A percentile compares a stretch with the other conserved stretches of the same genome.
These are phyloP conservation scores for Euzophera pinguis DNA, from an alignment of 2,888 invertebrate species.

Conservation along the genomic window DNA sequence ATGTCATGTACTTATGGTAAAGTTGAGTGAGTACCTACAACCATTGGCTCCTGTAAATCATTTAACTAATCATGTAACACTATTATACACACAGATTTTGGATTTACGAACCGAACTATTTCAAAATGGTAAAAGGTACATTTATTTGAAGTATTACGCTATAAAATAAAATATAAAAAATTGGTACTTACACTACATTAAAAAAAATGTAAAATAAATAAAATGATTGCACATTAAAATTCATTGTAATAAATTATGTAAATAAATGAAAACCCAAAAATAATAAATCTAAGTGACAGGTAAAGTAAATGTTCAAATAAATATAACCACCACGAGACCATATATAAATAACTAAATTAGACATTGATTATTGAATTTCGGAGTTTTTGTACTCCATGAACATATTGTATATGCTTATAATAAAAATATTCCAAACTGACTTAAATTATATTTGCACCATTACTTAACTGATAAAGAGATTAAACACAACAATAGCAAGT, in stretches of 20 bases:
- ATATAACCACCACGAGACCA: background rate
- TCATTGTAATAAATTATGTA: background rate
- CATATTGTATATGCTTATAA: background rate
- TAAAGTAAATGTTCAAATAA: constrained; percentile 10
- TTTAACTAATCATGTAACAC: constrained; percentile 17
- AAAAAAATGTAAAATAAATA: background rate
- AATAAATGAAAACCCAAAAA: constrained; percentile 21
- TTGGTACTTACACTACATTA: too few species aligned
- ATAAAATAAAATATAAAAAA: too few species aligned
- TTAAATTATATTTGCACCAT: constrained; percentile 61
- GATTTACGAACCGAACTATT: background rate
- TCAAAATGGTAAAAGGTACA: background rate
- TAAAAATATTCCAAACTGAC: constrained; percentile 23
- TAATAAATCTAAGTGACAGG: background rate
- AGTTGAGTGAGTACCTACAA: constrained; percentile 1
- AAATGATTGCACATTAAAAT: background rate
- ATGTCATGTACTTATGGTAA: background rate
- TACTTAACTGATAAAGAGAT: constrained; percentile 32
- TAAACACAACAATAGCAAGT: constrained; percentile 30
- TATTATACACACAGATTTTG: constrained; percentile 15
- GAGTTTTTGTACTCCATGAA: too few species aligned
- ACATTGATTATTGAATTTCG: background rate
- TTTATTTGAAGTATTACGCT: background rate
- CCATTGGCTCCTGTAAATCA: constrained; percentile 18
- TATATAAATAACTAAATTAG: background rate